These are phyloP conservation scores for Papilio demoleus DNA, from an alignment of 2,888 invertebrate genomes.

Conservation along the genomic window DNA sequence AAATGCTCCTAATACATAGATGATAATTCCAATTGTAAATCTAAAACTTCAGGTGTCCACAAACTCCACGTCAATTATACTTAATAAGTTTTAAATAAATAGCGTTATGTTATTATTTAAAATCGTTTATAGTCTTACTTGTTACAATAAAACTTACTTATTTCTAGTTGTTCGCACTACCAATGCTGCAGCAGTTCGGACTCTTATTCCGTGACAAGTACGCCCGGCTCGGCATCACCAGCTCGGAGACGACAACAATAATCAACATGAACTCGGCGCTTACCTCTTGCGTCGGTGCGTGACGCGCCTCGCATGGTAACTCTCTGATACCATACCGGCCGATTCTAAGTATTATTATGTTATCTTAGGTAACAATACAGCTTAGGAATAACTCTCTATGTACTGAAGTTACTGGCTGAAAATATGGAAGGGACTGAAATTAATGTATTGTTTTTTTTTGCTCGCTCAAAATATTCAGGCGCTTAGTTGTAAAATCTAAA, in stretches of 20 bases:
- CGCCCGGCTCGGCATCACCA: constrained; percentile 82
- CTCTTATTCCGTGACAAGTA: constrained; percentile 87
- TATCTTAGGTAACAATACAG: constrained; percentile 10
- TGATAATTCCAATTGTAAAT: no score
- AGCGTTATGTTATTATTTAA: no score
- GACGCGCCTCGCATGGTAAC: constrained; percentile 79
- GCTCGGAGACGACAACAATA: constrained; percentile 87
- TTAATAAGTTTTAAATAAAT: no score
- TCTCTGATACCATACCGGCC: constrained; percentile 66
- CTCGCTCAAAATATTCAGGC: neutral
- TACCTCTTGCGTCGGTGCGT: constrained; percentile 87
- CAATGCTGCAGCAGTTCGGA: constrained; percentile 88
- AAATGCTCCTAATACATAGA: no score
- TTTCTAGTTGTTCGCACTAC: constrained; percentile 86
- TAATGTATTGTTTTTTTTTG: neutral
- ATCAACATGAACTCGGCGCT: constrained; percentile 89
- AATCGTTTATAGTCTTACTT: no score
- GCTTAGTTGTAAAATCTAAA: neutral
- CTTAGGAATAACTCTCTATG: neutral
- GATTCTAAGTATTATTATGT: constrained; percentile 37
- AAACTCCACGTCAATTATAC: no score
- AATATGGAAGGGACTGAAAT: neutral
- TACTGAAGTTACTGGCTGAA: neutral
- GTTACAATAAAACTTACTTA: no score
- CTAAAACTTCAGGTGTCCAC: no score